A percentile compares a stretch with the other conserved stretches of the same genome.
Evolutionary conservation across 2,797 vertebrate genomes (phyloP).

Genomic region (Coregonus ussuriensis): DNA sequence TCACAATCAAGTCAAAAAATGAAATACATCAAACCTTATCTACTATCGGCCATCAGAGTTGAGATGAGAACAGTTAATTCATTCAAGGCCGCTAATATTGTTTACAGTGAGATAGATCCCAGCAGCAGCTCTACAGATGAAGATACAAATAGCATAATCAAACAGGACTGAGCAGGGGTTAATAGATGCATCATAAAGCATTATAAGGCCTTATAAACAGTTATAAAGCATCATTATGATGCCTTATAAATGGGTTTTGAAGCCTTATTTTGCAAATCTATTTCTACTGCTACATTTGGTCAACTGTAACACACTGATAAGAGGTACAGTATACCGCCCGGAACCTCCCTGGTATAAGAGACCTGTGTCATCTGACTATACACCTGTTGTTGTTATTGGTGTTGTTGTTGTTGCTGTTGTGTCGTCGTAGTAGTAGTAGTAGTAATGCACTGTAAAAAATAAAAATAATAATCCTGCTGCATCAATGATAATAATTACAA

Average conservation of each 20-base stretch:
- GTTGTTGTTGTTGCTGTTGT: neutral
- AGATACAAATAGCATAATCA: neutral
- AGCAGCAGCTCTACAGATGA: constrained; percentile 17
- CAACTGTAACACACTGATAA: constrained; percentile 29
- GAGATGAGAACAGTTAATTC: neutral
- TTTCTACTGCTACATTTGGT: constrained; percentile 31
- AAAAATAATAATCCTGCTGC: neutral
- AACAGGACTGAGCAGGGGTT: constrained; percentile 10
- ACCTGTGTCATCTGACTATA: constrained; percentile 22
- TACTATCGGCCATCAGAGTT: neutral
- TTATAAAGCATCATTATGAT: neutral
- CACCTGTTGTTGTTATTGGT: neutral
- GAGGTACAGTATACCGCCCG: neutral
- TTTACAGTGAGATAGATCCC: constrained; percentile 25
- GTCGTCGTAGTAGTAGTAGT: constrained; percentile 10
- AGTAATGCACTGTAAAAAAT: constrained; percentile 15
- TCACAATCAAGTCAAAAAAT: constrained; percentile 29
- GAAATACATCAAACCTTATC: constrained; percentile 3
- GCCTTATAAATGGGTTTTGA: constrained; percentile 1
- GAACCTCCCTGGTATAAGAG: constrained; percentile 2
- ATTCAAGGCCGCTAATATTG: neutral
- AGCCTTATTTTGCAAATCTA: constrained; percentile 9
- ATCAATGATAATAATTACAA: neutral
- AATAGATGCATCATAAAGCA: neutral
- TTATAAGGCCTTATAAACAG: neutral